Base-by-base conservation (phyloP, 2,888 invertebrate genomes). In the Megalurothrips usitatus region DNA sequence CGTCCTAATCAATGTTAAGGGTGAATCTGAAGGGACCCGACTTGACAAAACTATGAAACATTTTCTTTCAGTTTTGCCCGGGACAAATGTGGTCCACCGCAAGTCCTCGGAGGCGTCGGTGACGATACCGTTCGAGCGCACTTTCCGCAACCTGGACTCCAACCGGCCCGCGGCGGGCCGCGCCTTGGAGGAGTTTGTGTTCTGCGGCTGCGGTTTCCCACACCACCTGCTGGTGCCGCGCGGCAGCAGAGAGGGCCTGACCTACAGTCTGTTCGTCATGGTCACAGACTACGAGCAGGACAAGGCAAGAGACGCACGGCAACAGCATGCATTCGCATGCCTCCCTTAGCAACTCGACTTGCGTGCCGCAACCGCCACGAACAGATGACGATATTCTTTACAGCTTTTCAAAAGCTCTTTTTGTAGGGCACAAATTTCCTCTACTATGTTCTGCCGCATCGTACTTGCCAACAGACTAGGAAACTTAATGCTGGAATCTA, bases 111-210 rank as follows among this genome's bases (percentile, higher is more conserved):
- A 94, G 79, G 95, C 96, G 0, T 92, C 94, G 0, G 92, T 96
- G 19, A 95, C 95, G 14, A 94, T 95, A 85, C 94, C 95, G 0
- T 94, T 93, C 86, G 94, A 94, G 86, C 89, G 93, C 82, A 94
- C 94, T 1, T 96, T 94, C 92, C 91, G 93, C 17, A 91, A 92
- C 86, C 86, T 93, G 84, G 92, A 93, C 84, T 85, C 86, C 0
- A 89, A 87, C 81, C 89, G 93, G 0, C 92, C 93, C 0, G 87
- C 89, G n/a, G 90, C 89, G 0, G 90, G 90, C 75, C 58, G 81
- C 58, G 34, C 58, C 75, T 63, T 88, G 82, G 87, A 87, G 11
- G 89, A 89, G 84, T 94, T 93, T 88, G 93, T 93, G 88, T 94
- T 94, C 90, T 96, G 96, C 88, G 95, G 95, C 82, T 96, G 96